Evolutionary conservation across 37 sponge, comb jelly and placozoan species (phyloP), one percentile per base, ranked within the genome.

Genomic region (Spongilla lacustris): DNA sequence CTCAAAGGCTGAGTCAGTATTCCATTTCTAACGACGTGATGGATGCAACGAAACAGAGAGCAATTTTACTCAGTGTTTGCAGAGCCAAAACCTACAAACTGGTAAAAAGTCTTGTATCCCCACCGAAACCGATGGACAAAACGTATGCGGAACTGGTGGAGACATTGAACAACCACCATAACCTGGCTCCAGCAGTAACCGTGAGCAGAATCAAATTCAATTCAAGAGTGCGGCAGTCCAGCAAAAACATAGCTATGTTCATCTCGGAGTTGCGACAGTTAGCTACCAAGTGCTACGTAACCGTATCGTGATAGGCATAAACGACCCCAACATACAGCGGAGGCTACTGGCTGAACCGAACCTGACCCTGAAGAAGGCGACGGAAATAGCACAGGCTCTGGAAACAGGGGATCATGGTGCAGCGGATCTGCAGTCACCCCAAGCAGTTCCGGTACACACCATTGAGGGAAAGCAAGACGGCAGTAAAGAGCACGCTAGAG

Each of bases 321-420:
- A 80, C 29, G 68, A 80, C 36, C 26, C 67, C 10, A 31, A 68
- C 67, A 66, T 80, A 34, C 81, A 85, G 74, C 77, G 74, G 31
- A 85, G 74, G 37, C 81, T 85, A 13, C 67, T 82, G 41, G 37
- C 83, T 36, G 74, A 74, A 37, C 32, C 75, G 26, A 76, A 85
- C 25, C 80, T 85, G 26, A 83, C 86, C 28, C 38, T 34, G 25
- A 28, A 35, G 50, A 77, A 66, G 80, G 84, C 81, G 12, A 50
- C 41, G 46, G 86, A 85, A 17, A 80, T 67, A 26, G 85, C 85
- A 14, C 46, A 78, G 36, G 85, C 81, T 34, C 81, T 83, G 85
- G 85, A 83, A 83, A 33, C 48, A 23, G 85, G 81, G 81, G 50
- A 83, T 81, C 71, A 27, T 35, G 34, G 81, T 21, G 85, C 80